These are phyloP conservation scores for Poecilobothrus nobilitatus DNA, from an alignment of 2,888 invertebrate species.

Conservation along the genomic window DNA sequence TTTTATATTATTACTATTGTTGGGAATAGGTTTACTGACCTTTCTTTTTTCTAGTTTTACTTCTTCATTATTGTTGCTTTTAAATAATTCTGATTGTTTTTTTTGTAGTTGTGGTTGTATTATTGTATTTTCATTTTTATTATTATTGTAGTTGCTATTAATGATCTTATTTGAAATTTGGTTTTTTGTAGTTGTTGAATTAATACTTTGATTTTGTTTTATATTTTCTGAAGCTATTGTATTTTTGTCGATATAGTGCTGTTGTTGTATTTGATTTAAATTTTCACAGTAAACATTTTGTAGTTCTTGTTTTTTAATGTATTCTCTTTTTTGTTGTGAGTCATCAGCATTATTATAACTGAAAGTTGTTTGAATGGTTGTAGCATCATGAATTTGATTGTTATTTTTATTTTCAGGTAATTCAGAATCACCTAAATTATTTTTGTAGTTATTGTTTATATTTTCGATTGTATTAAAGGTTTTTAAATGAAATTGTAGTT, in stretches of 20 bases:
- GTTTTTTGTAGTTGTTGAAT: neutral
- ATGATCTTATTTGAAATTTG: neutral
- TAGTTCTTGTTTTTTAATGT: neutral
- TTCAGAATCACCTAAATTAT: neutral
- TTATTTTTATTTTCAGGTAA: neutral
- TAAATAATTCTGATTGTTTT: neutral
- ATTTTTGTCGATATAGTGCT: neutral
- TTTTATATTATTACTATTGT: constrained; percentile 9
- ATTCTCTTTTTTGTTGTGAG: neutral
- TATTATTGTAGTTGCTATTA: neutral
- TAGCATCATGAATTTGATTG: neutral
- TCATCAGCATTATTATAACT: neutral
- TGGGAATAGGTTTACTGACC: constrained; percentile 12
- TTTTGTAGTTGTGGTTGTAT: neutral
- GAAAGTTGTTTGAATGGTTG: neutral
- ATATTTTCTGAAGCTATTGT: neutral
- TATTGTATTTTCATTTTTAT: neutral
- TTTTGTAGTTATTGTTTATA: neutral
- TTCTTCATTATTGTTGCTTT: neutral
- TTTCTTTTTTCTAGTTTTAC: neutral
- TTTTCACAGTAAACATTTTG: neutral
- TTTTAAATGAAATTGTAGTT: neutral
- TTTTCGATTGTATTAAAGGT: neutral
- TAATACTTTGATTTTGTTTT: neutral
- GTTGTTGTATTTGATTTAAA: neutral